Conservation (phyloP, 2,888 invertebrate genomes). For the Xanthia togata region DNA sequence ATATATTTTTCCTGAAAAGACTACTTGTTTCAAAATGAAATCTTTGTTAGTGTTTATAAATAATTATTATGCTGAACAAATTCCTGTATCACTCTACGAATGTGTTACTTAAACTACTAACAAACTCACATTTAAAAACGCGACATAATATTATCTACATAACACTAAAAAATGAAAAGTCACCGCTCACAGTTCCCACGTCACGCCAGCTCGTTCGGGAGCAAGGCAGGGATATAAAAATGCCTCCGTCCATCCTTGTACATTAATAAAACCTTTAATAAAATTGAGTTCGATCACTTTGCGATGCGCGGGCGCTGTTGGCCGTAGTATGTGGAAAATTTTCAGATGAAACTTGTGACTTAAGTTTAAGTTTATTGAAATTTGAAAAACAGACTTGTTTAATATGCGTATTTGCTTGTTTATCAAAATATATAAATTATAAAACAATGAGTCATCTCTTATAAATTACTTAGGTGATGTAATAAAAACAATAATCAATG, state of each 20-base stretch:
- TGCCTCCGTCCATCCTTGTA: slow-evolving; percentile 81
- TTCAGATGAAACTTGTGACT: slow-evolving; percentile 58
- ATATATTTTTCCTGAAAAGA: no score
- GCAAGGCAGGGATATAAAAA: slow-evolving; percentile 83
- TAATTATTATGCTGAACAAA: background rate
- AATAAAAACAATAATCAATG: no score
- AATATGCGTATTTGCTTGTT: no score
- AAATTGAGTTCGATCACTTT: slow-evolving; percentile 83
- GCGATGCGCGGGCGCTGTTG: slow-evolving; percentile 84
- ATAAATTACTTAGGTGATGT: no score
- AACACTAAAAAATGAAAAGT: slow-evolving; percentile 79
- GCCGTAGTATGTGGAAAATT: slow-evolving; percentile 70
- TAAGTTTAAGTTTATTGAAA: background rate
- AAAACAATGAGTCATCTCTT: no score
- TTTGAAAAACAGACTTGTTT: no score
- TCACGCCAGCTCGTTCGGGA: slow-evolving; percentile 76
- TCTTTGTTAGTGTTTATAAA: no score
- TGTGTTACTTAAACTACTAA: background rate
- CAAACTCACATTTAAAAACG: slow-evolving; percentile 46
- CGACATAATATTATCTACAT: slow-evolving; percentile 61
- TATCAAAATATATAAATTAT: no score
- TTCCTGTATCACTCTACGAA: no score
- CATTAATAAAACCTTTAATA: slow-evolving; percentile 88
- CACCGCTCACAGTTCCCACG: slow-evolving; percentile 85
- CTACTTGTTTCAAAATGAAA: background rate